Evolutionary conservation across 2,888 invertebrate species (phyloP).

Genomic region (Lagria hirta): DNA sequence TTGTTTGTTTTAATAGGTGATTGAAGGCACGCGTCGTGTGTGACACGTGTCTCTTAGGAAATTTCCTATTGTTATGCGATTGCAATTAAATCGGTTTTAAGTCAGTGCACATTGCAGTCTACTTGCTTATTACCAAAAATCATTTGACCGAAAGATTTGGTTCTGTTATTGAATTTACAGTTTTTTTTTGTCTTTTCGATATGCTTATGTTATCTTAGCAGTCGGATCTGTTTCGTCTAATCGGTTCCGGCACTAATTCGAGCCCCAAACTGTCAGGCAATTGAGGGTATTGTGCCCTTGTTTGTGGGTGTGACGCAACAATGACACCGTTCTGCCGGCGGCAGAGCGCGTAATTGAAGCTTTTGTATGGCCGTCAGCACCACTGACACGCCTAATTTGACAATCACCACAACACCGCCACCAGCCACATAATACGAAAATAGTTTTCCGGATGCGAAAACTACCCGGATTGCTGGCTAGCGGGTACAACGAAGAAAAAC

Average conservation of each 20-base stretch:
- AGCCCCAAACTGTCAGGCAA: conserved; percentile 38
- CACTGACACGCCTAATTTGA: conserved; percentile 57
- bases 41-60: conserved; percentile 38
- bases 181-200: too few species aligned
- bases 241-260: conserved; percentile 15
- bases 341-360: conserved; percentile 54
- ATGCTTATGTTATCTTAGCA: too few species aligned
- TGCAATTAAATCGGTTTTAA: conserved; percentile 42
- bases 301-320: conserved; percentile 52
- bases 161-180: too few species aligned
- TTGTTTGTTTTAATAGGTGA: conserved; percentile 47
- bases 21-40: conserved; percentile 37
- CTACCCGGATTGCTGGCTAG: conserved; percentile 3
- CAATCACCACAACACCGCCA: conserved; percentile 42
- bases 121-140: neutral
- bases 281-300: conserved; percentile 42
- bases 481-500: too few species aligned
- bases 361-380: conserved; percentile 54
- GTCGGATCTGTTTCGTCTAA: conserved; percentile 7
- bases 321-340: conserved; percentile 48
- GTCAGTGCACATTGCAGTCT: conserved; percentile 23
- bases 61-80: conserved; percentile 35
- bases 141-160: too few species aligned
- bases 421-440: conserved; percentile 19
- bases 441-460: conserved; percentile 8